Percentiles rank a stretch among this genome's conserved stretches.
phyloP scores from a whole-genome alignment of 2,888 invertebrate species.

The Pammene fasciana region DNA sequence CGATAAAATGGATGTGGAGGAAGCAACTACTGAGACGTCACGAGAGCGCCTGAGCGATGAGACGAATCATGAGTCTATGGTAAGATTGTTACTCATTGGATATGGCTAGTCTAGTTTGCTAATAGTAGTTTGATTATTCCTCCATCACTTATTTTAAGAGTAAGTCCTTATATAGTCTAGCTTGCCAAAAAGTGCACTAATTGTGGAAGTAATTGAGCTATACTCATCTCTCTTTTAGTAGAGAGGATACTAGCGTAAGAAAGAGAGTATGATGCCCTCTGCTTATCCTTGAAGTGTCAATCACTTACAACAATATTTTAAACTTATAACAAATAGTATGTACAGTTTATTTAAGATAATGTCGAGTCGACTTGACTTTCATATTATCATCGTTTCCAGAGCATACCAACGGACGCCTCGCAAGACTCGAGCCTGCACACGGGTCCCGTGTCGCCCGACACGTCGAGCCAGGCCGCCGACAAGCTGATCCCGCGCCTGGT shows the following conservation, averaged over 20 bases:
- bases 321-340: no score
- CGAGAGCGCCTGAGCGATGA: conserved; percentile 42
- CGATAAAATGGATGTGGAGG: conserved; percentile 38
- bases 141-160: no score
- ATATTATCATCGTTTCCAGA: conserved; percentile 48
- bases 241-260: no score
- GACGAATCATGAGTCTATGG: conserved; percentile 51
- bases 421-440: conserved; percentile 61
- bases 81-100: conserved; percentile 49
- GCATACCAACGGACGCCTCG: conserved; percentile 56
- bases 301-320: no score
- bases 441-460: conserved; percentile 52
- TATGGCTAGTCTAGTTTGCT: not conserved
- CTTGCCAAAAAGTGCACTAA: no score
- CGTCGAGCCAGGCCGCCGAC: conserved; percentile 63
- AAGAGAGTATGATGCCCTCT: no score
- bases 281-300: no score
- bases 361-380: not conserved
- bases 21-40: conserved; percentile 38
- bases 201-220: no score
- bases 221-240: no score
- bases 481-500: conserved; percentile 86
- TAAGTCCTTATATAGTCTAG: no score
- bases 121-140: no score
- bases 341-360: no score